A percentile compares a stretch with the other conserved stretches of the same genome.
Conservation (phyloP, 2,888 invertebrate genomes). For the Schrankia costaestrigalis region DNA sequence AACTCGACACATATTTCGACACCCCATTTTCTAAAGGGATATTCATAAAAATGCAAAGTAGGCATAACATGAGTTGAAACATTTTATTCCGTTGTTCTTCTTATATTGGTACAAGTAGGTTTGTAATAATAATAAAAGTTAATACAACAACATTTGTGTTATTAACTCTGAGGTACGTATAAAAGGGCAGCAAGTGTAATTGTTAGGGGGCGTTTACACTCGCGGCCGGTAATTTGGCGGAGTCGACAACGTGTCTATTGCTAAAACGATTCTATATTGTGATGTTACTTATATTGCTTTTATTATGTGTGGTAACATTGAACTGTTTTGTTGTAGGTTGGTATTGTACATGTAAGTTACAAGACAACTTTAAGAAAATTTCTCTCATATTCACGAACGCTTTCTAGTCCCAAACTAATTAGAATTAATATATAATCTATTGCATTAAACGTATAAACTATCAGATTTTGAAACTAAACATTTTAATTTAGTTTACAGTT, state of each 20-base stretch:
- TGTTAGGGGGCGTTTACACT: conserved; percentile 39
- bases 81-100: conserved; percentile 16
- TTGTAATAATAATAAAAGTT: conserved; percentile 42
- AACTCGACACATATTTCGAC: conserved; percentile 3
- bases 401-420: no score
- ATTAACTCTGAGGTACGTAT: conserved; percentile 36
- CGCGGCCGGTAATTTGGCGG: conserved; percentile 51
- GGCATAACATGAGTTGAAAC: conserved; percentile 10
- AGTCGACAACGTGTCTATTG: conserved; percentile 45
- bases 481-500: no score
- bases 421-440: no score
- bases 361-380: conserved; percentile 11
- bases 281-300: conserved; percentile 48
- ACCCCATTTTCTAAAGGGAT: conserved; percentile 8
- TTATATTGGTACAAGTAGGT: conserved; percentile 25
- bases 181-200: conserved; percentile 42
- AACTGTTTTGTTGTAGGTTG: no score
- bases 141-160: conserved; percentile 46
- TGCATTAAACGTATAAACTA: no score
- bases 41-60: conserved; percentile 18
- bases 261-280: conserved; percentile 50
- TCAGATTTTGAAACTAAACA: no score
- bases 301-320: conserved; percentile 36
- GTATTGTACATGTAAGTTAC: conserved; percentile 1
- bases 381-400: no score